These are phyloP conservation scores for Melitaea cinxia DNA, from an alignment of 1,140 invertebrate species.

Conservation along the genomic window DNA sequence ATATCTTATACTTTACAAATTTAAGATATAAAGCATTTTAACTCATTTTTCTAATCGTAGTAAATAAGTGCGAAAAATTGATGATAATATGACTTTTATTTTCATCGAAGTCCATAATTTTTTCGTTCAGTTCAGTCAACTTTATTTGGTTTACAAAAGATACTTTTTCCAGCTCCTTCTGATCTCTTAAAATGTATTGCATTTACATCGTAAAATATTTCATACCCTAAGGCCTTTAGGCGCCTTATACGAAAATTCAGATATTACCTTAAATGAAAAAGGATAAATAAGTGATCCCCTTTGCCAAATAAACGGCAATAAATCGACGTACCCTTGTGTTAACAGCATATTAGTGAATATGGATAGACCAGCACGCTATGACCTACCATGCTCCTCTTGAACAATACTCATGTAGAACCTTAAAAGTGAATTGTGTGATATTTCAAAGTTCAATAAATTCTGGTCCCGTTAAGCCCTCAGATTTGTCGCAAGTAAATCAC, in stretches of 20 bases:
- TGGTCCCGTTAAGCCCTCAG: slow-evolving; percentile 66
- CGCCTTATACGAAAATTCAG: slow-evolving; percentile 4
- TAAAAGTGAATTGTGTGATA: slow-evolving; percentile 24
- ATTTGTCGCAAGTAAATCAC: slow-evolving; percentile 78
- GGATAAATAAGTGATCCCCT: slow-evolving; percentile 69
- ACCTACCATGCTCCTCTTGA: slow-evolving; percentile 31
- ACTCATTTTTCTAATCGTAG: no score
- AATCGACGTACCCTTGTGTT: slow-evolving; percentile 70
- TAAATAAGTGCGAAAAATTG: no score
- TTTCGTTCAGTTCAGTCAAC: no score
- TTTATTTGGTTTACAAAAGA: background rate
- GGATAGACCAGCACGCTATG: slow-evolving; percentile 46
- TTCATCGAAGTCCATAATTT: no score
- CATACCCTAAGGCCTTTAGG: background rate
- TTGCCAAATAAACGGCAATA: slow-evolving; percentile 66
- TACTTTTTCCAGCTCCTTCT: background rate
- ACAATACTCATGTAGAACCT: slow-evolving; percentile 22
- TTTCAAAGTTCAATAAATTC: slow-evolving; percentile 42
- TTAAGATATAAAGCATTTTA: no score
- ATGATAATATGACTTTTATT: no score
- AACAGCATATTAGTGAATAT: slow-evolving; percentile 74
- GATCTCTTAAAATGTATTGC: background rate
- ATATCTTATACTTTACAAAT: no score
- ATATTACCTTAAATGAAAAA: slow-evolving; percentile 63
- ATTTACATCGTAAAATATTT: background rate